phyloP scores from a whole-genome alignment of 1,140 invertebrate species.

The Eriosoma lanigerum region DNA sequence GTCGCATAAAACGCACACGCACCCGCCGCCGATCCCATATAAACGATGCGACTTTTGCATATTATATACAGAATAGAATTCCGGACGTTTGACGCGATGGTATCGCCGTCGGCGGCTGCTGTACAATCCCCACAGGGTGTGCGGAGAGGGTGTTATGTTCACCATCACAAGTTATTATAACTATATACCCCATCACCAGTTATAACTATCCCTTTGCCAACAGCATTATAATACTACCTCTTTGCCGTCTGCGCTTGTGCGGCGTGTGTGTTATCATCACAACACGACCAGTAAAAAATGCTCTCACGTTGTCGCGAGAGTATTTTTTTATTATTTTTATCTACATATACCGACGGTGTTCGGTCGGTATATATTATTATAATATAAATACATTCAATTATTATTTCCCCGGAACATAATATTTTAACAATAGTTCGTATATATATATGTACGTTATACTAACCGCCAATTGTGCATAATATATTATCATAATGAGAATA shows the following conservation, averaged over 20 bases:
- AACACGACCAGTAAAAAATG: slow-evolving; percentile 40
- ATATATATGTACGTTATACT: no score
- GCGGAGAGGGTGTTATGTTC: neutral
- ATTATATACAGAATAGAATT: slow-evolving; percentile 35
- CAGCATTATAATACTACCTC: neutral
- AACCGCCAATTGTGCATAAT: no score
- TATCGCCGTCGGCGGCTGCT: slow-evolving; percentile 19
- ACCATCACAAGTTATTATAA: no score
- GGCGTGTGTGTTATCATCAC: slow-evolving; percentile 37
- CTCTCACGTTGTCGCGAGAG: neutral
- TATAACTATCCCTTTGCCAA: no score
- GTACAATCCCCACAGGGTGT: slow-evolving; percentile 1
- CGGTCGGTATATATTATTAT: neutral
- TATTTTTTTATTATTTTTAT: slow-evolving; percentile 9
- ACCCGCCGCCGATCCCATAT: neutral
- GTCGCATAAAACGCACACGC: neutral
- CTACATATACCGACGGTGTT: neutral
- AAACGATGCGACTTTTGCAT: slow-evolving; percentile 45
- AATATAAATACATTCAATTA: no score
- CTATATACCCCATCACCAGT: neutral
- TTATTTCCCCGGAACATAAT: no score
- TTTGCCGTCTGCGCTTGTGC: neutral
- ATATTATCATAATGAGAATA: no score
- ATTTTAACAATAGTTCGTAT: no score
- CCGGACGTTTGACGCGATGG: slow-evolving; percentile 39